Base-by-base conservation (phyloP, 1,140 invertebrate genomes). In the Tetraneura akinire region DNA sequence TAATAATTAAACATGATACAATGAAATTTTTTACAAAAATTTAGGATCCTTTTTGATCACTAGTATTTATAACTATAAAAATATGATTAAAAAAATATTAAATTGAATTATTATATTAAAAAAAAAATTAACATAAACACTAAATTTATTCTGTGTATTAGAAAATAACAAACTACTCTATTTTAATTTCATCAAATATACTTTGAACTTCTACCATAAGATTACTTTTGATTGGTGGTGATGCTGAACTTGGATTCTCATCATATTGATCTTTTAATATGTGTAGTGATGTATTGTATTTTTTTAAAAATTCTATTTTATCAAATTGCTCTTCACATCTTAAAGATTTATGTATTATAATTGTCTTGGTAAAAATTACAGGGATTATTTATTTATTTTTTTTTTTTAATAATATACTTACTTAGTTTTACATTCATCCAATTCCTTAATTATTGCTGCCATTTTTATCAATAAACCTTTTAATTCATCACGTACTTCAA, bases 241-340 rank as follows among this genome's bases (percentile, higher is more conserved):
- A 70, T 10, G 23, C 49, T 26, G 42, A 0, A 47, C 49, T 42
- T n/a, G 66, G 45, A 49, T 70, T 70, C 26, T 70, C 45, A 26
- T 45, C 66, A 70, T 49, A 70, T 49, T 70, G 66, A 70, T 14
- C 45, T 49, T 70, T 70, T 23, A 70, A 18, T 70, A 70, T 70
- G 16, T 70, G 23, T 10, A 29, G 13, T 18, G 66, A 70, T 26
- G 23, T 26, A 18, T 70, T 70, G 23, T 49, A 70, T 16, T 70
- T 49, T 23, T 49, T 42, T 16, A 70, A 16, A 49, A 9, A 26
- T 16, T 49, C 45, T 70, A 26, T 21, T 49, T 70, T 47, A 10
- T 49, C 45, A 70, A 70, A 49, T 26, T 49, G 6, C 9, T 70
- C 45, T 70, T 70, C 66, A 49, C 21, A 70, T 26, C 66, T 70